Percentiles rank a stretch among this genome's conserved stretches.
phyloP scores from a whole-genome alignment of 2,888 invertebrate genomes.

The Monopis laevigella region DNA sequence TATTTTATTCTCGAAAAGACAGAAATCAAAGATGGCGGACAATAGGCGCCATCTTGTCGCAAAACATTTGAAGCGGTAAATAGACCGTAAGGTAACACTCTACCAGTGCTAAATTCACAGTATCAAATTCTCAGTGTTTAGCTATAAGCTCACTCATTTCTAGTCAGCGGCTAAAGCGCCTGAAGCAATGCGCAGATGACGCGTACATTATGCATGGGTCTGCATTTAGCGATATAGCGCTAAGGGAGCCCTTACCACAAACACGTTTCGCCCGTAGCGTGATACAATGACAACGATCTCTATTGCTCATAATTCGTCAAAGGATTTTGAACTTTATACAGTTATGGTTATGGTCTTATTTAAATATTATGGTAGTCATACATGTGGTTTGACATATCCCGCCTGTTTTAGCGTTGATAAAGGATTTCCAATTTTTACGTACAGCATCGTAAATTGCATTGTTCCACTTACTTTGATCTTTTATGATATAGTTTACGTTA shows the following conservation, averaged over 20 bases:
- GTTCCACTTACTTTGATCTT: no score
- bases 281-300: not conserved
- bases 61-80: no score
- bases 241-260: slow-evolving; percentile 7
- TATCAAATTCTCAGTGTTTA: no score
- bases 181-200: slow-evolving; percentile 43
- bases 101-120: no score
- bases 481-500: no score
- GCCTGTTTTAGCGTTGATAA: slow-evolving; percentile 8
- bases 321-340: not conserved
- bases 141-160: not conserved
- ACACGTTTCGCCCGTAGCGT: slow-evolving; percentile 7
- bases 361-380: no score
- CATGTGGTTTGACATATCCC: not conserved
- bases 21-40: no score
- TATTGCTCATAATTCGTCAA: not conserved
- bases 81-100: no score
- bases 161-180: slow-evolving; percentile 21
- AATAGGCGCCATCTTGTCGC: no score
- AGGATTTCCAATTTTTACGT: slow-evolving; percentile 11
- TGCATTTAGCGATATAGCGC: slow-evolving; percentile 45
- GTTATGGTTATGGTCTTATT: not conserved
- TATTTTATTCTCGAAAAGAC: no score
- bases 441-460: slow-evolving; percentile 5
- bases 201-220: slow-evolving; percentile 52